Evolutionary conservation across 2,797 vertebrate species (phyloP).

Genomic region (Falco cherrug): DNA sequence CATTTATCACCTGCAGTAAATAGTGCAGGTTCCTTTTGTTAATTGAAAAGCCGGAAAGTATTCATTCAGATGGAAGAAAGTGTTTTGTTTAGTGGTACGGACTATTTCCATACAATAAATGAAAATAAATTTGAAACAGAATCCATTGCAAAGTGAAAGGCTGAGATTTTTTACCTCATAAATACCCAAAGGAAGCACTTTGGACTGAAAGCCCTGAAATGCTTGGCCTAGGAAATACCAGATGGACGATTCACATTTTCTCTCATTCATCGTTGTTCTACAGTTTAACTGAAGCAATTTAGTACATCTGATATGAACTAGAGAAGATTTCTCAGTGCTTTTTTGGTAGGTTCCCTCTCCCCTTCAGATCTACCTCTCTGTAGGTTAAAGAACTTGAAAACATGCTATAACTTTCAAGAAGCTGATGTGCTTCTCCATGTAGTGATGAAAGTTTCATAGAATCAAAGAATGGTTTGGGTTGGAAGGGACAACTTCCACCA

Average conservation of each 20-base stretch:
- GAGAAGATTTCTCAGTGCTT: background rate
- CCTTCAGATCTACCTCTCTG: background rate
- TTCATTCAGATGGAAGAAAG: background rate
- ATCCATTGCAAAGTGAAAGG: background rate
- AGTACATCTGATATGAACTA: background rate
- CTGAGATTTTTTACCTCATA: background rate
- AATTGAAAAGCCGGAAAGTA: background rate
- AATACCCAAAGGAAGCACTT: background rate
- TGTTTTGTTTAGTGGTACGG: background rate
- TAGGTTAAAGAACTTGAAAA: background rate
- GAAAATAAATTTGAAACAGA: background rate
- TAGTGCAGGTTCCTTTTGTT: background rate
- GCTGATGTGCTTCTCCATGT: background rate
- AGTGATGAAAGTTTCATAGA: too few species aligned
- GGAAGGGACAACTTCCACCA: background rate
- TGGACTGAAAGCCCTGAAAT: background rate
- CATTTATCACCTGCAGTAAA: background rate
- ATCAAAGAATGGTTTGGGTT: background rate
- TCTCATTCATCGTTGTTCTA: background rate
- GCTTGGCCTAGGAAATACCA: background rate
- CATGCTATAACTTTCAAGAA: background rate
- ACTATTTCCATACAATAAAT: background rate
- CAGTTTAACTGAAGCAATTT: background rate
- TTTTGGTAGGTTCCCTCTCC: background rate
- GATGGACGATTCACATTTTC: background rate